Evolutionary conservation across 2,888 invertebrate species (phyloP).

Genomic region (Exephanes ischioxanthus): DNA sequence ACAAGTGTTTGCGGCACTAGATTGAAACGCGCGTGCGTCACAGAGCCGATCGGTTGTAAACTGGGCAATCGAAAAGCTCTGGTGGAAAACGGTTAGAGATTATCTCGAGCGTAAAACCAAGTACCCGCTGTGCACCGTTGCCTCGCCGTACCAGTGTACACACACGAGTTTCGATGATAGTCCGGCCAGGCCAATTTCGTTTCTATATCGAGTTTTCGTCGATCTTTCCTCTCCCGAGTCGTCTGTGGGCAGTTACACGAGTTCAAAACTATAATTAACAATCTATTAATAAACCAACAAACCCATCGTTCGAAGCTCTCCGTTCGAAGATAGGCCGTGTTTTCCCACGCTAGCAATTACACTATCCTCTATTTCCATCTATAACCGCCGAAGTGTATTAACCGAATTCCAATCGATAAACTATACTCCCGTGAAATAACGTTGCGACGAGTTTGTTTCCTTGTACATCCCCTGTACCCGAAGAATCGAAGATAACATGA

Average conservation of each 20-base stretch:
- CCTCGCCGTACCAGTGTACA: neutral
- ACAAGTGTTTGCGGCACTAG: constrained; percentile 2
- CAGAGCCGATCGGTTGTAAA: constrained; percentile 37
- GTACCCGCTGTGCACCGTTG: constrained; percentile 9
- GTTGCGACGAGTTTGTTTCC: neutral
- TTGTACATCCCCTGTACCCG: no score
- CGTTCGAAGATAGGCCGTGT: neutral
- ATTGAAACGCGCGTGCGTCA: constrained; percentile 34
- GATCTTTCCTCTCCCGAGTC: neutral
- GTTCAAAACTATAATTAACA: constrained; percentile 20
- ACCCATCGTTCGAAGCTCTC: neutral
- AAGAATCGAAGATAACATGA: neutral
- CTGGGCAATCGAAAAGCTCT: constrained; percentile 52
- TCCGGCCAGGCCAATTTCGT: constrained; percentile 48
- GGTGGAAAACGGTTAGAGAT: constrained; percentile 41
- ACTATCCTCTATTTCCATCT: neutral
- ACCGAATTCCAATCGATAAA: neutral
- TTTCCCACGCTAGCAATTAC: neutral
- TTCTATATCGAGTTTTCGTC: constrained; percentile 50
- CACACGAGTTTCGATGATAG: constrained; percentile 11
- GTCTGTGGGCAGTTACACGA: neutral
- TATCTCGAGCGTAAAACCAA: constrained; percentile 45
- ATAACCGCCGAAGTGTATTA: neutral
- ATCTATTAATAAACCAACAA: constrained; percentile 13
- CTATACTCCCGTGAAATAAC: neutral